phyloP scores from a whole-genome alignment of 2,797 vertebrate species.

The Sparus aurata region DNA sequence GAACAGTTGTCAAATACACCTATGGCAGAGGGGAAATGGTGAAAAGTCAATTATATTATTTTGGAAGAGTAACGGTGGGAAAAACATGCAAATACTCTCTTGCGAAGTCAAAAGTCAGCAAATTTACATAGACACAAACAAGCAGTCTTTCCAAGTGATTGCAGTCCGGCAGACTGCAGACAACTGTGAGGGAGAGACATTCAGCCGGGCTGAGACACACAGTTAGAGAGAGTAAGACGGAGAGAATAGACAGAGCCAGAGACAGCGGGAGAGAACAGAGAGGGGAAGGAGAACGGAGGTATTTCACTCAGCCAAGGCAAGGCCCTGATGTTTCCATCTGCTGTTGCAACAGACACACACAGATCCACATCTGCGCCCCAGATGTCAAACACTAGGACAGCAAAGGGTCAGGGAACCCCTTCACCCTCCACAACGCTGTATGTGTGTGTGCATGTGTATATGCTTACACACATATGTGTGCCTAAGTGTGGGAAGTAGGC shows the following conservation, averaged over 20 bases:
- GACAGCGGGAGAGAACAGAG: conserved; percentile 59
- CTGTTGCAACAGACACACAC: conserved; percentile 79
- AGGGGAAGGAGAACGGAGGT: conserved; percentile 67
- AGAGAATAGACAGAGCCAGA: conserved; percentile 60
- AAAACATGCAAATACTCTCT: background rate
- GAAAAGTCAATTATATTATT: conserved; percentile 4
- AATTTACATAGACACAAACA: conserved; percentile 29
- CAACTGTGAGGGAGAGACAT: background rate
- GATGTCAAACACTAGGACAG: conserved; percentile 83
- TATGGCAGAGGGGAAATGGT: conserved; percentile 58
- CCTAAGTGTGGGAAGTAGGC: conserved; percentile 9
- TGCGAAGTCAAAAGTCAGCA: background rate
- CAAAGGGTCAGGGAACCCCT: conserved; percentile 88
- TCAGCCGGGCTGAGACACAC: conserved; percentile 9
- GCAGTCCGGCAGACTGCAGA: background rate
- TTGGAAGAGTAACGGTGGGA: background rate
- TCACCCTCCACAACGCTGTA: conserved; percentile 72
- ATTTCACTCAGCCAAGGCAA: conserved; percentile 79
- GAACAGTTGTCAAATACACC: conserved; percentile 98
- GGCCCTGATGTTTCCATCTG: conserved; percentile 81
- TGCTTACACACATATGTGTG: conserved; percentile 30
- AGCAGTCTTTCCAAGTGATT: conserved; percentile 28
- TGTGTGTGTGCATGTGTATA: conserved; percentile 35
- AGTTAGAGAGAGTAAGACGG: conserved; percentile 22
- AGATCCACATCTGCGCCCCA: conserved; percentile 84